Conservation (phyloP, 2,888 invertebrate genomes). For the Machimus rusticus region DNA sequence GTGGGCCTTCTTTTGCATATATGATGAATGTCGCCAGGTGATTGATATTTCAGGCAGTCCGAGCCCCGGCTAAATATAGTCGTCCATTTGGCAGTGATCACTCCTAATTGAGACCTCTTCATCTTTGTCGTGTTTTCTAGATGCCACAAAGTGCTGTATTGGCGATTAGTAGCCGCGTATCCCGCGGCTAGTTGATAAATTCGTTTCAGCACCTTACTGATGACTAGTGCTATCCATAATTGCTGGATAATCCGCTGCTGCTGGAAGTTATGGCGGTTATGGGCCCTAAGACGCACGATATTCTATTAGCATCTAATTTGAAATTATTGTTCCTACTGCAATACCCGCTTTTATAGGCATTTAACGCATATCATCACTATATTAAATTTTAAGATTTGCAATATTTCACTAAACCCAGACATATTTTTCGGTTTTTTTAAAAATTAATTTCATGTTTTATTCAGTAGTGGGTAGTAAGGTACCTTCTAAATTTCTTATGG, state of each 20-base stretch:
- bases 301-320: not conserved
- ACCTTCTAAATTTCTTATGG: too few relatives aligned
- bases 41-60: slow-evolving; percentile 12
- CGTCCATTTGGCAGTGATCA: slow-evolving; percentile 25
- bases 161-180: not conserved
- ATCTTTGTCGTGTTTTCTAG: slow-evolving; percentile 6
- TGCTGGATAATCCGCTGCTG: not conserved
- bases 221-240: not conserved
- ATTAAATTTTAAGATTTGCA: not conserved
- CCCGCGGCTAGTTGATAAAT: not conserved
- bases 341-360: not conserved
- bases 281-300: not conserved
- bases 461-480: too few relatives aligned
- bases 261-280: not conserved
- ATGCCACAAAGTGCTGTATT: not conserved
- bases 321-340: not conserved
- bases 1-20: slow-evolving; percentile 12
- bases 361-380: not conserved
- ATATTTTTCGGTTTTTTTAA: too few relatives aligned
- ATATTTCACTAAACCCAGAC: not conserved
- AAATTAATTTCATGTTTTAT: too few relatives aligned
- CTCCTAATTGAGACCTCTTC: slow-evolving; percentile 20
- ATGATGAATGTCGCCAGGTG: slow-evolving; percentile 26
- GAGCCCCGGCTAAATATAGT: not conserved
- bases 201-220: not conserved